phyloP scores from a whole-genome alignment of 2,888 invertebrate genomes.

The Volucella zonaria region DNA sequence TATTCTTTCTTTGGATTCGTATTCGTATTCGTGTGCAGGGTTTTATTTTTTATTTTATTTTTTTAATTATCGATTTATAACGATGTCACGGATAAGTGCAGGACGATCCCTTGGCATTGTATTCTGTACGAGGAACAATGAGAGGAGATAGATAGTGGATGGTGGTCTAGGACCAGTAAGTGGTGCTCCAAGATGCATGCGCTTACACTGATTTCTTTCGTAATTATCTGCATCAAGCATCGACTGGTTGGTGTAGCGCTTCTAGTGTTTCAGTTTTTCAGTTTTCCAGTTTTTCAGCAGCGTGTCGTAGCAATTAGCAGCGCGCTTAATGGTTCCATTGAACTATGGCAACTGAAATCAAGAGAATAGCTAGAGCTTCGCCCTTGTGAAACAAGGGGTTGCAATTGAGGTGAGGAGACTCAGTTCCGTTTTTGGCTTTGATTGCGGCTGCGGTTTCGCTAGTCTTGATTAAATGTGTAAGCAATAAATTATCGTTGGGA shows the following conservation, averaged over 20 bases:
- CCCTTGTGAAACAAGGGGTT: neutral
- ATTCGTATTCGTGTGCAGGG: constrained; percentile 24
- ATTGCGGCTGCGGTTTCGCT: neutral
- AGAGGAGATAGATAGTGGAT: neutral
- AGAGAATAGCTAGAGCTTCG: neutral
- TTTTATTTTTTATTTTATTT: constrained; percentile 6
- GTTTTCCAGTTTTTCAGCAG: neutral
- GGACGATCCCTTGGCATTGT: neutral
- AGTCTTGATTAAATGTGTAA: constrained; percentile 29
- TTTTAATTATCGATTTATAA: constrained; percentile 53
- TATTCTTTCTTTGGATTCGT: constrained; percentile 15
- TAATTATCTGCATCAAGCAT: constrained; percentile 4
- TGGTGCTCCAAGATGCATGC: neutral
- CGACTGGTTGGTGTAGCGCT: neutral
- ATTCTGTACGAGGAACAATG: neutral
- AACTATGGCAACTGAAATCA: constrained; percentile 22
- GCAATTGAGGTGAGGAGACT: no score
- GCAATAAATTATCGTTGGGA: constrained; percentile 39
- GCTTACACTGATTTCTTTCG: constrained; percentile 21
- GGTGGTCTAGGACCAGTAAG: no score
- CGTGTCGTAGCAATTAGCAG: constrained; percentile 26
- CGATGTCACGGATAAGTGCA: constrained; percentile 3
- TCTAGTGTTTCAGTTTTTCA: neutral
- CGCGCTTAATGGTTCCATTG: constrained; percentile 50
- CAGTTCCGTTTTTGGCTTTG: no score